Conservation (phyloP, 2,888 invertebrate genomes). For the Dioctria linearis region DNA sequence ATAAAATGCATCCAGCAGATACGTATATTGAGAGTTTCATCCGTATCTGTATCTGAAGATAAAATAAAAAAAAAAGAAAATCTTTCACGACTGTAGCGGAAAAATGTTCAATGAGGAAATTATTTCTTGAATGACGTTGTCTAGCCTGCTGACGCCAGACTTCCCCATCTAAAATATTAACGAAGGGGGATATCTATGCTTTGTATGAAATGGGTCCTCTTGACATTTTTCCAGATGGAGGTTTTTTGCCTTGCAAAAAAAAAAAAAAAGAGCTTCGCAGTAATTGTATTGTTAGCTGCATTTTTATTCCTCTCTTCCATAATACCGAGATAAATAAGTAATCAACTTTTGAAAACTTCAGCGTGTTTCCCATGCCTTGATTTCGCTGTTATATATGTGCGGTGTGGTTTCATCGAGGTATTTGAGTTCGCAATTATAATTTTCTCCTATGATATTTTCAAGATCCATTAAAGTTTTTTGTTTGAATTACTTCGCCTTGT, state of each 20-base stretch:
- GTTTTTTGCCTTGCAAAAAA: neutral
- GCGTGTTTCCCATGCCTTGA: conserved; percentile 29
- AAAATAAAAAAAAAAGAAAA: conserved; percentile 1
- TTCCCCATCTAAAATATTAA: conserved; percentile 40
- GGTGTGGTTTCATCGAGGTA: neutral
- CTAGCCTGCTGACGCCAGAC: conserved; percentile 51
- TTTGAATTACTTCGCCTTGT: conserved; percentile 13
- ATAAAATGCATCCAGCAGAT: conserved; percentile 16
- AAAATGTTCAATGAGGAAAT: conserved; percentile 46
- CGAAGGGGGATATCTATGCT: conserved; percentile 5
- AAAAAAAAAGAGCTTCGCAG: neutral
- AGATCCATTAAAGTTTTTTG: neutral
- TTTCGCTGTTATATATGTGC: neutral
- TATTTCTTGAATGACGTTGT: conserved; percentile 48
- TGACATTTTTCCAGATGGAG: conserved; percentile 30
- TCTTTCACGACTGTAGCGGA: conserved; percentile 5
- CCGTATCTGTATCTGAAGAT: conserved; percentile 26
- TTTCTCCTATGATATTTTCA: conserved; percentile 5
- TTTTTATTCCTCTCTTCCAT: neutral
- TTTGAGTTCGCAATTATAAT: conserved; percentile 1
- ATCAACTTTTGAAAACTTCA: conserved; percentile 32
- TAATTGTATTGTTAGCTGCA: conserved; percentile 1
- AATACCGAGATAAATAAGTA: conserved; percentile 42
- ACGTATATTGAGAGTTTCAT: neutral
- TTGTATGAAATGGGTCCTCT: conserved; percentile 22